A percentile compares a stretch with the other conserved stretches of the same genome.
These are phyloP conservation scores for Folsomia candida DNA, from an alignment of 2,888 invertebrate genomes.

Conservation along the genomic window DNA sequence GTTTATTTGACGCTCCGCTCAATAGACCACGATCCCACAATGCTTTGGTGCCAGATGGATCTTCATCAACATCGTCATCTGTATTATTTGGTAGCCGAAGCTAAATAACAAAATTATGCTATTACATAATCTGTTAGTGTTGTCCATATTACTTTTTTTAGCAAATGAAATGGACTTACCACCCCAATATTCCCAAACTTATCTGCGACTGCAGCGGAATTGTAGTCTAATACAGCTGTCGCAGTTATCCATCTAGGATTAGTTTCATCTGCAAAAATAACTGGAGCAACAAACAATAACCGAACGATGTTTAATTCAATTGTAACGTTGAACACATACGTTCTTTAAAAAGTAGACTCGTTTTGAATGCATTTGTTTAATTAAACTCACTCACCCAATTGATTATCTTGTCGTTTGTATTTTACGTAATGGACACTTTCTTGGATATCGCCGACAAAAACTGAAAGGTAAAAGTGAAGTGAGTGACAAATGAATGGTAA, in stretches of 20 bases:
- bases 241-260: constrained; percentile 95
- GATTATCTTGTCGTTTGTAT: constrained; percentile 93
- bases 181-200: constrained; percentile 96
- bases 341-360: too few relatives aligned
- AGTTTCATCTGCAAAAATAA: constrained; percentile 97
- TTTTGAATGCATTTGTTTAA: too few relatives aligned
- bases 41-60: constrained; percentile 97
- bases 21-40: constrained; percentile 85
- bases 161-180: constrained; percentile 57
- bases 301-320: too few relatives aligned
- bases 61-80: constrained; percentile 97
- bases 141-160: background rate
- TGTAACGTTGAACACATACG: too few relatives aligned
- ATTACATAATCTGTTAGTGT: background rate
- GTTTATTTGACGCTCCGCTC: constrained; percentile 97
- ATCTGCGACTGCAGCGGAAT: constrained; percentile 92
- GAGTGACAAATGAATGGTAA: too few relatives aligned
- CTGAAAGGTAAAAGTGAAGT: too few relatives aligned
- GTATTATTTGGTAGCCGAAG: constrained; percentile 81
- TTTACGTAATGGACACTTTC: constrained; percentile 95
- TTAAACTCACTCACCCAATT: too few relatives aligned
- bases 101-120: constrained; percentile 52
- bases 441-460: constrained; percentile 92
- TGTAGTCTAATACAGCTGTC: constrained; percentile 88
- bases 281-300: too few relatives aligned